Base-by-base conservation (phyloP, 2,888 invertebrate species). In the Drosophila paranaensis region DNA sequence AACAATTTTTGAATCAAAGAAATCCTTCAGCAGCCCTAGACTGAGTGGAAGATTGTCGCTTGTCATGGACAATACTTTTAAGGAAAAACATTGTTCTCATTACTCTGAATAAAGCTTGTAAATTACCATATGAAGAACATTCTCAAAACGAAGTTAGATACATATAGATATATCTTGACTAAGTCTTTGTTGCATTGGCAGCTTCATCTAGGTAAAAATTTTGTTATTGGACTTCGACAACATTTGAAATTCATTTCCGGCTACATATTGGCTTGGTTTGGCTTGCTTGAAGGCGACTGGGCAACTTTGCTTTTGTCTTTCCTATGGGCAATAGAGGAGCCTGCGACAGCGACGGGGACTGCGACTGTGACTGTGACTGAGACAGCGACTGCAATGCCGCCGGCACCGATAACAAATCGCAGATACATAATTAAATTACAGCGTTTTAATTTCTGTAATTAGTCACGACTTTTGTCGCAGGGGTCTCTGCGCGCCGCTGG, bases 371-470 rank as follows among this genome's bases (percentile, higher is more conserved):
- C 43, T 16, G 58, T 62, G 71, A 81, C 77, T 79, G 84, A 75
- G 13, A 57, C 69, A 37, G 60, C 66, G 45, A 55, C 43, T 39
- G 62, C 65, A 70, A 81, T 81, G 84, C 76, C 78, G 83, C 77
- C 82, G 81, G 64, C 69, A 74, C 73, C 88, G 91, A 91, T 91
- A 91, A 90, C 90, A 89, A 91, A 91, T 91, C 92, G 90, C 86
- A 91, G 92, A 92, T 92, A 92, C 93, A 92, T 92, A 92, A 92
- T 92, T 92, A 92, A 91, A 92, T 92, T 92, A 92, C 92, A 92
- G 92, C 91, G 92, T 92, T 92, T 92, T 92, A 92, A 92, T 92
- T 92, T 92, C 91, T 91, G 92, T 92, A 92, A 92, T 92, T 92
- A 92, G 92, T 92, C 92, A 92, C 92, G 92, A 92, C 90, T 92